Evolutionary conservation across 2,797 vertebrate species (phyloP).

Genomic region (Chiloscyllium punctatum): DNA sequence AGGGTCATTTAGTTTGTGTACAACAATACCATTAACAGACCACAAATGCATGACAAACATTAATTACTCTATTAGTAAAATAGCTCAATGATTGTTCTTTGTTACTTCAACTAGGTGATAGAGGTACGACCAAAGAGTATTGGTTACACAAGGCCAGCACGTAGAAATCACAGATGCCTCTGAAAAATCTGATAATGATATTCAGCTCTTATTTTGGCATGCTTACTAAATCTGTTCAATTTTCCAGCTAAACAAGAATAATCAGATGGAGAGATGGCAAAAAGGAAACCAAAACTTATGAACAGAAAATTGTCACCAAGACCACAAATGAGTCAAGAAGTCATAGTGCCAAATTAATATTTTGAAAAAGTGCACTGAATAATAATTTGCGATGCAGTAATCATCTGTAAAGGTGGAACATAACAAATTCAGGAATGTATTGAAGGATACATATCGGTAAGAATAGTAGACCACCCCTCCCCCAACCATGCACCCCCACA

Average conservation of each 20-base stretch:
- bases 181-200: neutral
- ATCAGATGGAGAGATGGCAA: neutral
- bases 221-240: neutral
- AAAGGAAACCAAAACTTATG: neutral
- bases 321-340: neutral
- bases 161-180: neutral
- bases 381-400: neutral
- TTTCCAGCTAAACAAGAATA: neutral
- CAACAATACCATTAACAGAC: neutral
- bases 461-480: neutral
- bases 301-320: neutral
- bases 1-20: neutral
- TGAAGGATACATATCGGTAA: neutral
- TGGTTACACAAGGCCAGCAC: neutral
- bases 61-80: neutral
- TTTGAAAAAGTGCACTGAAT: neutral
- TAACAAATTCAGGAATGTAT: neutral
- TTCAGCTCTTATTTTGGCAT: neutral
- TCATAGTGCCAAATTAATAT: neutral
- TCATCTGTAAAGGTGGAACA: neutral
- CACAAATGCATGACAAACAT: neutral
- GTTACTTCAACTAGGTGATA: neutral
- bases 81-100: neutral
- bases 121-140: neutral
- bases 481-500: neutral